These are phyloP conservation scores for Erithacus rubecula DNA, from an alignment of 2,797 vertebrate genomes.

Conservation along the genomic window DNA sequence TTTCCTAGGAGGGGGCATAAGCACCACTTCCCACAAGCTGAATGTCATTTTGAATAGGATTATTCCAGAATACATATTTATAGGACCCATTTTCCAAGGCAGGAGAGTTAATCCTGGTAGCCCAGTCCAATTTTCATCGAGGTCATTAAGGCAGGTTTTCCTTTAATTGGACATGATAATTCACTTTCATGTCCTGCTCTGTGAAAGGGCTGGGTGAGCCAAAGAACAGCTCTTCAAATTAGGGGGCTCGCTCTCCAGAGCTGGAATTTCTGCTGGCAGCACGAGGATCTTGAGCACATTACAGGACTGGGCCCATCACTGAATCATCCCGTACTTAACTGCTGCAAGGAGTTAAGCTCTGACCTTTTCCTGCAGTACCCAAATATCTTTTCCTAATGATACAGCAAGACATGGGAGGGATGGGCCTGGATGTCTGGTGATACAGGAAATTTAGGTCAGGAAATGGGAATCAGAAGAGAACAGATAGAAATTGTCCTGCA, in stretches of 20 bases:
- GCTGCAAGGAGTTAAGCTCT: neutral
- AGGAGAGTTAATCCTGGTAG: neutral
- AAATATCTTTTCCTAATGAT: conserved; percentile 9
- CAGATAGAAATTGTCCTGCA: conserved; percentile 4
- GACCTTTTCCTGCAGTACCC: neutral
- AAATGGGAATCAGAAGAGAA: neutral
- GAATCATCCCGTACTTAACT: neutral
- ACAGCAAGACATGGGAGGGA: neutral
- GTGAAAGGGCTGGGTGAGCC: neutral
- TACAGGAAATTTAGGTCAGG: conserved; percentile 36
- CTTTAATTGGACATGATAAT: neutral
- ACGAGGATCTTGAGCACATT: neutral
- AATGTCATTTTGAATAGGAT: neutral
- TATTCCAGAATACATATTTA: neutral
- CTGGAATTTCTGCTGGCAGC: neutral
- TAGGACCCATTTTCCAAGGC: neutral
- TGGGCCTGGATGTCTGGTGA: neutral
- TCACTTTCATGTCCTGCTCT: neutral
- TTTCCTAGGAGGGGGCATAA: neutral
- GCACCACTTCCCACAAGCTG: neutral
- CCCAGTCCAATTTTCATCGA: neutral
- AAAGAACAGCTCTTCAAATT: neutral
- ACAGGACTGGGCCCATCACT: neutral
- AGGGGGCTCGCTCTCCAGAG: neutral
- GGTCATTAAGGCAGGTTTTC: neutral